phyloP scores from a whole-genome alignment of 2,888 invertebrate species.

The Oscheius sp. region DNA sequence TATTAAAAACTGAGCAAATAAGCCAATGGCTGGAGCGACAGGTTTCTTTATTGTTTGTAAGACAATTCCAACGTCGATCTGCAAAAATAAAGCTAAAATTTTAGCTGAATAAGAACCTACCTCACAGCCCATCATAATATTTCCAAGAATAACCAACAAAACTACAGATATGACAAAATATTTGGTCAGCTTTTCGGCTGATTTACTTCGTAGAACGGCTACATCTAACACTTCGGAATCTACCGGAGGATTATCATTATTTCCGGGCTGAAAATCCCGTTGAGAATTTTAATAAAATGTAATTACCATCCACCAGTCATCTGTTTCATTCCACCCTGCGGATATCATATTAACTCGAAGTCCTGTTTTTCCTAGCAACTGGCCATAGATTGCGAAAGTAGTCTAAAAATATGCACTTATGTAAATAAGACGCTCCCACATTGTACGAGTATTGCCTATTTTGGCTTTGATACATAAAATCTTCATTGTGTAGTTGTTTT shows the following conservation, averaged over 20 bases:
- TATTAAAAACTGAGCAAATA: slow-evolving; percentile 73
- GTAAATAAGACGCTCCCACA: not conserved
- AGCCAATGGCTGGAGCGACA: slow-evolving; percentile 73
- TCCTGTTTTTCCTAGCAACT: slow-evolving; percentile 56
- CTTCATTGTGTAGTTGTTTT: not conserved
- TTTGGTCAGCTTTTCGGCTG: slow-evolving; percentile 45
- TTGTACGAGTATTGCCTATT: slow-evolving; percentile 8
- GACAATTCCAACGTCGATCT: slow-evolving; percentile 66
- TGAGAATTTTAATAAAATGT: not conserved
- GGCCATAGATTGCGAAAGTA: slow-evolving; percentile 46
- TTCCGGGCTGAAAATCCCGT: not conserved
- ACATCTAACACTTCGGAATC: slow-evolving; percentile 40
- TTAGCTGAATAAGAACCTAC: no score
- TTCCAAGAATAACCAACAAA: slow-evolving; percentile 64
- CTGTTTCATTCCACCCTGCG: slow-evolving; percentile 41
- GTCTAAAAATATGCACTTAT: slow-evolving; percentile 32
- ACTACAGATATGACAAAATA: slow-evolving; percentile 65
- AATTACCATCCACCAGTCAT: slow-evolving; percentile 37
- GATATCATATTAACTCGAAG: slow-evolving; percentile 37
- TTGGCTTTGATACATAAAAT: not conserved
- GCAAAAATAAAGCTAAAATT: slow-evolving; percentile 28
- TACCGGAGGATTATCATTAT: not conserved
- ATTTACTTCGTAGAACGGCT: slow-evolving; percentile 48
- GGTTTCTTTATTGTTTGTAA: slow-evolving; percentile 72
- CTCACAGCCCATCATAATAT: slow-evolving; percentile 69